Conservation (phyloP, 2,888 invertebrate species). For the Sialis lutaria region DNA sequence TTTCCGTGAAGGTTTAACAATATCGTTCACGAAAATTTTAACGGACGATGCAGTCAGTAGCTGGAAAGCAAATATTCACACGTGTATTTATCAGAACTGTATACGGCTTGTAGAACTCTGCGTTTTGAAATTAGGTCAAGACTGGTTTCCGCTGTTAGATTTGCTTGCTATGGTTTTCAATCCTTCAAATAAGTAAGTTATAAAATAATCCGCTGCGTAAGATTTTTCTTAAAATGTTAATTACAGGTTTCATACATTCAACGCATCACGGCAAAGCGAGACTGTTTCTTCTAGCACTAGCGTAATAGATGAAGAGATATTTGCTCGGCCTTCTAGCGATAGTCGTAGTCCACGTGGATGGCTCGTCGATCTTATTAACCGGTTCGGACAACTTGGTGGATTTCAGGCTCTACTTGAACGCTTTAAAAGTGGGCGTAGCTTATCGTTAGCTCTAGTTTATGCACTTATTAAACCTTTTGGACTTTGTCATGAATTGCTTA, state of each 20-base stretch:
- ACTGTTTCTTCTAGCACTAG: constrained; percentile 40
- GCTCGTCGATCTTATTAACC: constrained; percentile 91
- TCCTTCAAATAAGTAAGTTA: constrained; percentile 78
- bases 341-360: constrained; percentile 79
- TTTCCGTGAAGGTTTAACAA: constrained; percentile 83
- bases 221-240: not conserved
- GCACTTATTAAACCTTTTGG: constrained; percentile 82
- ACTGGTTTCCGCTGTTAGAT: constrained; percentile 85
- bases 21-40: constrained; percentile 90
- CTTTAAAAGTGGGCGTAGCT: constrained; percentile 56
- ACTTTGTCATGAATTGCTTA: constrained; percentile 78
- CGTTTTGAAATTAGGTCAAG: constrained; percentile 74
- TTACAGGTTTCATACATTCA: constrained; percentile 69
- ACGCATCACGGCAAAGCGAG: constrained; percentile 61
- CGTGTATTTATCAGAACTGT: constrained; percentile 86
- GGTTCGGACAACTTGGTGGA: constrained; percentile 79
- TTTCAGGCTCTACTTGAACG: constrained; percentile 72
- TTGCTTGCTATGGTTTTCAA: constrained; percentile 86
- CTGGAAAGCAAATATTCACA: constrained; percentile 95
- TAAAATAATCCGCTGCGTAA: not conserved
- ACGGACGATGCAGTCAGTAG: constrained; percentile 96
- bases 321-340: constrained; percentile 59
- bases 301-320: constrained; percentile 50
- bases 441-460: constrained; percentile 61
- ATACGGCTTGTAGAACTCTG: constrained; percentile 83